Evolutionary conservation across 2,797 vertebrate species (phyloP), one percentile per base, ranked within the genome.

Genomic region (Characodon lateralis): DNA sequence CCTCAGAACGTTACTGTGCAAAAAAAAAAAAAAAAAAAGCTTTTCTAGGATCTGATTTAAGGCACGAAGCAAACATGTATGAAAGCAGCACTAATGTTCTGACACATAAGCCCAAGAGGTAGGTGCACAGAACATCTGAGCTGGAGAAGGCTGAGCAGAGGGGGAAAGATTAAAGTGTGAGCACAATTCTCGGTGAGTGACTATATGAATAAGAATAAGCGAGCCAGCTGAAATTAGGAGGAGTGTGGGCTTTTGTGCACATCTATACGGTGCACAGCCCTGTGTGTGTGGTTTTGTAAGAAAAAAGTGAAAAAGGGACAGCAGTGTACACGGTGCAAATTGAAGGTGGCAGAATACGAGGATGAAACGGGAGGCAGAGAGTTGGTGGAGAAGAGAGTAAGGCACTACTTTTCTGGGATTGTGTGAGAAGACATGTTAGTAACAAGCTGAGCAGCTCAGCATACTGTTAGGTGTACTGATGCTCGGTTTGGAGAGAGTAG

Each of bases 121-220:
- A 77, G 63, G 71, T 28, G 61, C 78, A 51, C 65, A 59, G 10
- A 58, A 72, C 78, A 74, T 46, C 81, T 66, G 70, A 70, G 41
- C 59, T 73, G 78, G 72, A 81, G 77, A 71, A 76, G 61, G 69
- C 39, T 73, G 81, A 87, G 78, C 1, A 1, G 74, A 79, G 84
- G 83, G 83, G 78, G 78, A 81, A 86, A 90, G 90, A 92, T 93
- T 86, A 92, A 74, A 90, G 85, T 82, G 82, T 85, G 85, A 86
- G 84, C 78, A 82, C 77, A 82, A 89, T 75, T 83, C 78, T 88
- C 77, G 81, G 73, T 76, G 83, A 91, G 85, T 81, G 85, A 87
- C 78, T 90, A 80, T 71, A 74, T 87, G 89, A 91, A 91, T 93
- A 89, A 81, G 80, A 92, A 92, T 88, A 91, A 90, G 90, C 83